Conservation (phyloP, 2,888 invertebrate genomes). For the Leptinotarsa rubiginosa region DNA sequence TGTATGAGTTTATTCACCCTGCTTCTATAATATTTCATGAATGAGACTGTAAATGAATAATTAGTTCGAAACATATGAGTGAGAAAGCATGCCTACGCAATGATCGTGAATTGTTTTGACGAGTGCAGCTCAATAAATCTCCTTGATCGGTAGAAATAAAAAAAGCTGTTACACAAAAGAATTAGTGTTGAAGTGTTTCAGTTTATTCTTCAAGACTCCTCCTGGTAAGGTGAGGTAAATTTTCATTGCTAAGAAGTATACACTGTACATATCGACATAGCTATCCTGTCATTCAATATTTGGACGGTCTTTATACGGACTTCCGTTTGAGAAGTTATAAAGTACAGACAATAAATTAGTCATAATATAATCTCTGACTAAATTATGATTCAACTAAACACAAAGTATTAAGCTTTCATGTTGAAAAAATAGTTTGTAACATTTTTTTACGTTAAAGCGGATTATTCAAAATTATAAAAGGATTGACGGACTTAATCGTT, state of each 20-base stretch:
- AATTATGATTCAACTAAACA: conserved; percentile 8
- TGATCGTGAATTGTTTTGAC: conserved; percentile 28
- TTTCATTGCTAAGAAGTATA: not conserved
- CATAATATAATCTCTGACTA: conserved; percentile 17
- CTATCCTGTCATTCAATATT: conserved; percentile 12
- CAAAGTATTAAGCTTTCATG: not conserved
- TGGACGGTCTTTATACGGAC: conserved; percentile 24
- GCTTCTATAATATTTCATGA: conserved; percentile 27
- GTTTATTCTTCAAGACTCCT: not conserved
- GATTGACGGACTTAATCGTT: too few relatives aligned
- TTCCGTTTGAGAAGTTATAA: conserved; percentile 19
- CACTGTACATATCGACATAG: not conserved
- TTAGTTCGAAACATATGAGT: too few relatives aligned
- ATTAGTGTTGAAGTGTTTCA: conserved; percentile 10
- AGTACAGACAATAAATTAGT: conserved; percentile 18
- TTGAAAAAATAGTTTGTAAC: not conserved
- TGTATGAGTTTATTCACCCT: too few relatives aligned
- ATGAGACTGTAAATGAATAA: not conserved
- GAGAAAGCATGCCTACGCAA: conserved; percentile 39
- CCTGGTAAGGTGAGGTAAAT: not conserved
- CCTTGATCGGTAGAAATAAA: not conserved
- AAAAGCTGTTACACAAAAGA: conserved; percentile 3
- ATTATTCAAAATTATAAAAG: not conserved
- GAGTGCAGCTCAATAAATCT: conserved; percentile 21
- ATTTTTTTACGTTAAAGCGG: not conserved